A percentile compares a stretch with the other conserved stretches of the same genome.
Evolutionary conservation across 2,113 vertebrate genomes (phyloP).

Genomic region (Oreotrochilus melanogaster): DNA sequence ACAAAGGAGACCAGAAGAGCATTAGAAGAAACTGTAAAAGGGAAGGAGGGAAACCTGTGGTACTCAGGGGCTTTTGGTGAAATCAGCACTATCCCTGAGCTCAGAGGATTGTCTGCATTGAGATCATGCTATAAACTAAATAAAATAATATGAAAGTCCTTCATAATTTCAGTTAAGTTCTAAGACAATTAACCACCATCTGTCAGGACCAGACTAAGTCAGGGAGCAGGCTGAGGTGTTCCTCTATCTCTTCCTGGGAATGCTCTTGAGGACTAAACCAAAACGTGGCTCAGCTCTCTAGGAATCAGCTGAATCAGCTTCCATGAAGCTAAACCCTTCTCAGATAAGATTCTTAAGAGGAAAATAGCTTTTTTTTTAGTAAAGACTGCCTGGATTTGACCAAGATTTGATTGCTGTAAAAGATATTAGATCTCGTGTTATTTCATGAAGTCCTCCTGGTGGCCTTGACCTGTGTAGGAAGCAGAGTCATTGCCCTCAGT

Average conservation of each 20-base stretch:
- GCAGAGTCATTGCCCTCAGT: background rate
- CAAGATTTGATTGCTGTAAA: background rate
- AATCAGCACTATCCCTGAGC: background rate
- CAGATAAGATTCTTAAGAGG: background rate
- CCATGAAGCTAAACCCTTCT: background rate
- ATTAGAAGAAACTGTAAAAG: background rate
- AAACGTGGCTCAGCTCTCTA: background rate
- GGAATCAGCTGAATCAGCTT: background rate
- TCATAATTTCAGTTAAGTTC: background rate
- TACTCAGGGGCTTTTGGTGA: background rate
- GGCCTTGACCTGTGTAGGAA: background rate
- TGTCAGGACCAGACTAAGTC: background rate
- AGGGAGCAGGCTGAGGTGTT: background rate
- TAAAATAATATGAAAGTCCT: background rate
- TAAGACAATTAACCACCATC: background rate
- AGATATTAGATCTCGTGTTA: background rate
- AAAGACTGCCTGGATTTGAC: background rate
- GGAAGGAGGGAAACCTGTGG: background rate
- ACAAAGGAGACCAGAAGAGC: conserved; percentile 39
- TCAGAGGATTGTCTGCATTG: background rate
- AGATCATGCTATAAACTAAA: background rate
- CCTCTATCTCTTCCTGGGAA: background rate
- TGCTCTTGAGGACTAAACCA: background rate
- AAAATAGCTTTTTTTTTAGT: background rate
- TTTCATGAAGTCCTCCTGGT: background rate